Percentiles rank a stretch among this genome's conserved stretches.
These are phyloP conservation scores for Tricholauxania praeusta DNA, from an alignment of 2,888 invertebrate species.

Conservation along the genomic window DNA sequence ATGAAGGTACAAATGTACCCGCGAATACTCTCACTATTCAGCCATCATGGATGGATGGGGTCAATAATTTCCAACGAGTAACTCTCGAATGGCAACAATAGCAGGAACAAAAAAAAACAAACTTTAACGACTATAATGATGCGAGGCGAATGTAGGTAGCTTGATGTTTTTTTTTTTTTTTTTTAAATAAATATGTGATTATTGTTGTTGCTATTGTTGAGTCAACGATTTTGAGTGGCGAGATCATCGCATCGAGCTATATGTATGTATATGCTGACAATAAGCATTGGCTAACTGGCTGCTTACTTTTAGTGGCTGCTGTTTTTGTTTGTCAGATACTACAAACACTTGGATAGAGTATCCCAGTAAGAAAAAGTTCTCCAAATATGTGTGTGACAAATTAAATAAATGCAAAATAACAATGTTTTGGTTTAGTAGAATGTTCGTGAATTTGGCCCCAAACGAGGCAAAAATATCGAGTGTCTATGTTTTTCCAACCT, in stretches of 20 bases:
- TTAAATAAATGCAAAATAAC: too few species aligned
- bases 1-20: too few species aligned
- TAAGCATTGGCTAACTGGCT: background rate
- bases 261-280: background rate
- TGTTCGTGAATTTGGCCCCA: too few species aligned
- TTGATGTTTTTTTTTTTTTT: conserved; percentile 10
- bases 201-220: conserved; percentile 13
- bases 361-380: too few species aligned
- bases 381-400: too few species aligned
- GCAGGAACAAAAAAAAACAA: conserved; percentile 13
- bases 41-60: background rate
- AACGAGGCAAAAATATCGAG: too few species aligned
- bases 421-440: too few species aligned
- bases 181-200: background rate
- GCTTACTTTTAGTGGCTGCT: background rate
- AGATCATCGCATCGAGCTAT: background rate
- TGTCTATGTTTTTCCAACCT: too few species aligned
- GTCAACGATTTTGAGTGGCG: conserved; percentile 19
- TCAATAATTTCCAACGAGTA: conserved; percentile 10
- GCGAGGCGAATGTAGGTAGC: conserved; percentile 13
- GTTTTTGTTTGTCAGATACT: too few species aligned
- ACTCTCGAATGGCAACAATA: background rate
- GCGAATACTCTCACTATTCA: too few species aligned
- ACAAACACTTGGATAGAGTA: too few species aligned
- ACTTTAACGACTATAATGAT: conserved; percentile 20